Base-by-base conservation (phyloP, 2,888 invertebrate species). In the Podabrus alpinus region DNA sequence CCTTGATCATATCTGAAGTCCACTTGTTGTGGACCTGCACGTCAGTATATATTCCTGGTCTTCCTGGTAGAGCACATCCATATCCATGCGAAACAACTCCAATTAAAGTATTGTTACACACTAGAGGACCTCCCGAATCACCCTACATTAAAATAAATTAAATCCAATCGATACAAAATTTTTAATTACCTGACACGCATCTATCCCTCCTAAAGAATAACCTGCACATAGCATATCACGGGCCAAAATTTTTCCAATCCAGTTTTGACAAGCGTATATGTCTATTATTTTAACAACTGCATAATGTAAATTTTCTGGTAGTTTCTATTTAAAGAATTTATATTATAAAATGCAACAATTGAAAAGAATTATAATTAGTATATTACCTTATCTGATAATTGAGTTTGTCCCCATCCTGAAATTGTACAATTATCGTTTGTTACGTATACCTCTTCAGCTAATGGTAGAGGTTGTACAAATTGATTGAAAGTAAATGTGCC, bases 21-120 rank as follows among this genome's bases (percentile, higher is more conserved):
- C 80, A 80, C 9, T 64, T 19, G 1, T 66, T 59, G 13, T 78
- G 77, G 2, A 59, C 9, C 1, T 78, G 60, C 5, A 79, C 77
- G 45, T 79, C 76, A 0, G 80, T 75, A 59, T 80, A 80, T 62
- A 80, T 75, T n/a, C 80, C 80, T 5, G 80, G 78, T 66, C 62
- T 74, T 9, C 64, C 70, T 9, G 68, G 67, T 1, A 19, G 13
- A 17, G 77, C 80, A 68, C 80, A 80, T 15, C 75, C 77, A 17
- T 66, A 45, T 68, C 85, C 85, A 78, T 84, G 84, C 1, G 85
- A 85, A 10, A 85, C 85, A 19, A 85, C 71, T 17, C 85, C 85
- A 0, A 82, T 80, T 19, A 85, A 70, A 70, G 80, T 81, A 9
- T 81, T 82, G 7, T 9, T 9, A 10, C 84, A 82, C 5, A 82